Conservation (phyloP, 2,888 invertebrate genomes). For the Actias luna region DNA sequence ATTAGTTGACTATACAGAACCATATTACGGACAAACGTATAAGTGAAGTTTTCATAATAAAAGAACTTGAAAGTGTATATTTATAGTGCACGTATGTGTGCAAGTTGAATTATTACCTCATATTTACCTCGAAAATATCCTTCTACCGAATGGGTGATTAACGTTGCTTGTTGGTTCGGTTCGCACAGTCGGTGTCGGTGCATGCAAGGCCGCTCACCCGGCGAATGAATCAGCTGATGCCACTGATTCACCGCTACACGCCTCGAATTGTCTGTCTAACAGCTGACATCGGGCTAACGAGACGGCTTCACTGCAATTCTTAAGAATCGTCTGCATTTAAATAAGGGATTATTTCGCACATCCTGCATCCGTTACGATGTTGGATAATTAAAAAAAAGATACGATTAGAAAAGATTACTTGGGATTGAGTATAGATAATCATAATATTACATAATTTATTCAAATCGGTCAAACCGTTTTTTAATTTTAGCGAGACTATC, state of each 20-base stretch:
- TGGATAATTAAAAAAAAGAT: slow-evolving; percentile 1
- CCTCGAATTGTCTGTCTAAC: slow-evolving; percentile 57
- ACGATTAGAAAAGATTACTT: too few relatives aligned
- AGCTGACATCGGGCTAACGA: slow-evolving; percentile 46
- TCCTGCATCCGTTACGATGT: slow-evolving; percentile 23
- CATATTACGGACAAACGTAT: not conserved
- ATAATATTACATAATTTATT: too few relatives aligned
- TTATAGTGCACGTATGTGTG: slow-evolving; percentile 5
- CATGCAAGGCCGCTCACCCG: slow-evolving; percentile 62
- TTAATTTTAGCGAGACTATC: too few relatives aligned
- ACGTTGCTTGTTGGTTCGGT: slow-evolving; percentile 50
- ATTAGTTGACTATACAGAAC: not conserved
- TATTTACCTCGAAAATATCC: slow-evolving; percentile 44
- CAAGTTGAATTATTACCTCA: slow-evolving; percentile 29
- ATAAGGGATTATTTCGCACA: slow-evolving; percentile 12
- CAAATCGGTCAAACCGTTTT: too few relatives aligned
- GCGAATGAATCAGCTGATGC: slow-evolving; percentile 71
- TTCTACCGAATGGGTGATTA: slow-evolving; percentile 49
- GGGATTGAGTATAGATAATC: too few relatives aligned
- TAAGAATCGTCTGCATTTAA: slow-evolving; percentile 12
- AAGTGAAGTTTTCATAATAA: not conserved
- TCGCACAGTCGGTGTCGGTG: slow-evolving; percentile 49
- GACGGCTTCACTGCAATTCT: slow-evolving; percentile 31
- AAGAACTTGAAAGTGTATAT: not conserved
- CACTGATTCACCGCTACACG: slow-evolving; percentile 56